A percentile compares a stretch with the other conserved stretches of the same genome.
These are phyloP conservation scores for Hypomecis atomaria DNA, from an alignment of 2,888 invertebrate genomes.

Conservation along the genomic window DNA sequence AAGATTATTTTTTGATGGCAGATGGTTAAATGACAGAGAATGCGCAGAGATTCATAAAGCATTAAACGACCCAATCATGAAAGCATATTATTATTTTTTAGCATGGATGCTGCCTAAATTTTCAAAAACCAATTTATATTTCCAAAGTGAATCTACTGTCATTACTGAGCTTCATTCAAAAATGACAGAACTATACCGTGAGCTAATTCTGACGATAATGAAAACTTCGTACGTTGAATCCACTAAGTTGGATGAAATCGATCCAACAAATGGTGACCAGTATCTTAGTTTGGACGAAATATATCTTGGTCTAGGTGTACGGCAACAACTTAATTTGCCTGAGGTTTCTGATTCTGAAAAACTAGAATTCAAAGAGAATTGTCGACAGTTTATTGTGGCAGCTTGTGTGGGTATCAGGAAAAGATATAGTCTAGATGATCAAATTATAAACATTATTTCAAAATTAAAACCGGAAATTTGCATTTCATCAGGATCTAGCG, in stretches of 20 bases:
- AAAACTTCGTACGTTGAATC: not conserved
- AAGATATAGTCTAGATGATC: slow-evolving; percentile 11
- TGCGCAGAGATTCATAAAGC: slow-evolving; percentile 18
- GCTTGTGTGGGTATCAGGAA: slow-evolving; percentile 19
- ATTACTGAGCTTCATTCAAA: no score
- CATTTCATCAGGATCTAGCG: no score
- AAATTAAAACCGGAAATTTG: slow-evolving; percentile 10
- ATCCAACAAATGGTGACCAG: slow-evolving; percentile 9
- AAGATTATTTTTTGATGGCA: slow-evolving; percentile 23
- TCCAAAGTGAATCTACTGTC: slow-evolving; percentile 26
- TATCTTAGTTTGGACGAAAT: not conserved
- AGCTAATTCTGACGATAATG: slow-evolving; percentile 15
- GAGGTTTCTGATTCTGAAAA: not conserved
- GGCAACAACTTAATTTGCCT: no score
- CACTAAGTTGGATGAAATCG: slow-evolving; percentile 4
- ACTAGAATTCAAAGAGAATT: no score
- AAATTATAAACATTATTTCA: not conserved
- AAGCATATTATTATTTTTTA: slow-evolving; percentile 2
- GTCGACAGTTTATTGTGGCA: slow-evolving; percentile 11
- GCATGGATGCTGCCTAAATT: slow-evolving; percentile 12
- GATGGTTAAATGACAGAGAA: slow-evolving; percentile 25
- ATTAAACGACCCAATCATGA: slow-evolving; percentile 22
- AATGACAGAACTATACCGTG: slow-evolving; percentile 14
- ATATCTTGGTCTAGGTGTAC: slow-evolving; percentile 18
- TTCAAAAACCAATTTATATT: slow-evolving; percentile 10